phyloP scores from a whole-genome alignment of 2,113 vertebrate species.

The Xiphophorus hellerii region DNA sequence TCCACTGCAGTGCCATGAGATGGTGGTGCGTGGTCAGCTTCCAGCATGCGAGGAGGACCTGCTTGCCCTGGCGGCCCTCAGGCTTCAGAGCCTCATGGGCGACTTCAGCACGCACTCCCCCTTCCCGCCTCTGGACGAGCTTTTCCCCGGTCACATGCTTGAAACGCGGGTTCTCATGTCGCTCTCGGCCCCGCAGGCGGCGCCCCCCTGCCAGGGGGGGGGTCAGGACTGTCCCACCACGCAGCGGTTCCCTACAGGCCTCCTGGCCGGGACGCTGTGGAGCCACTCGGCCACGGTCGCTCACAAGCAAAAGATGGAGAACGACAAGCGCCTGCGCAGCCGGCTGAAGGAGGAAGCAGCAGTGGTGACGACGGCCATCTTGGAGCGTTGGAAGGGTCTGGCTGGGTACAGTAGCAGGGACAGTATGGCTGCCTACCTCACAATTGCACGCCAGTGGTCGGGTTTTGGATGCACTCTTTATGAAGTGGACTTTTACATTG shows the following conservation, averaged over 20 bases:
- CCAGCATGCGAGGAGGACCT: conserved; percentile 89
- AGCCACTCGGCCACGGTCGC: conserved; percentile 73
- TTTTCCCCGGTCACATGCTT: conserved; percentile 80
- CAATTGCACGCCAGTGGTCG: conserved; percentile 90
- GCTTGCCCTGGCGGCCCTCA: conserved; percentile 87
- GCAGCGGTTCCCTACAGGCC: conserved; percentile 77
- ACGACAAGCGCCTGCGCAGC: conserved; percentile 80
- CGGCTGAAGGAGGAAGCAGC: conserved; percentile 85
- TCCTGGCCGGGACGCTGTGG: conserved; percentile 87
- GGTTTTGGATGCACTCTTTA: conserved; percentile 94
- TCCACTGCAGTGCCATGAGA: conserved; percentile 86
- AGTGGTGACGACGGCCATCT: conserved; percentile 82
- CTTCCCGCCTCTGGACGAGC: conserved; percentile 86
- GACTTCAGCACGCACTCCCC: conserved; percentile 87
- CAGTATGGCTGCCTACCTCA: conserved; percentile 90
- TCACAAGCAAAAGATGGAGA: conserved; percentile 86
- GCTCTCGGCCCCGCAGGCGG: conserved; percentile 54
- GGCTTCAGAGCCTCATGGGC: conserved; percentile 88
- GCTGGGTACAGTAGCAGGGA: conserved; percentile 87
- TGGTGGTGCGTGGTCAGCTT: conserved; percentile 89
- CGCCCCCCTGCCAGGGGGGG: conserved; percentile 57
- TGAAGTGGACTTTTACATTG: conserved; percentile 89
- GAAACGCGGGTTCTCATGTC: conserved; percentile 79
- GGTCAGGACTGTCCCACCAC: conserved; percentile 65
- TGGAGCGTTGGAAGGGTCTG: conserved; percentile 91